These are phyloP conservation scores for Ictalurus punctatus DNA, from an alignment of 2,113 vertebrate species.

Conservation along the genomic window DNA sequence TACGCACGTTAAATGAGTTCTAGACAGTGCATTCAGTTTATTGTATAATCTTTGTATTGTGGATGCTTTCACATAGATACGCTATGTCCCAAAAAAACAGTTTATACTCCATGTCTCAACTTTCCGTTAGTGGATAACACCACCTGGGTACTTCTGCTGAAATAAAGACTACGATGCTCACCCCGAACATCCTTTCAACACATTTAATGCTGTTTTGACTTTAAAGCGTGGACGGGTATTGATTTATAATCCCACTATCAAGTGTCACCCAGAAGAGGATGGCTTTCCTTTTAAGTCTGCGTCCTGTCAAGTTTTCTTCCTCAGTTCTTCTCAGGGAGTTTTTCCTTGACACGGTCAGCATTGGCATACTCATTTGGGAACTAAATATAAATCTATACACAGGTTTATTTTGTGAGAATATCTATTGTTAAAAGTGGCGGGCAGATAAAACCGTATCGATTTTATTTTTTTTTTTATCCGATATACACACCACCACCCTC, in stretches of 20 bases:
- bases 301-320: neutral
- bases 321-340: neutral
- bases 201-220: neutral
- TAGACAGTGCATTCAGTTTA: neutral
- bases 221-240: neutral
- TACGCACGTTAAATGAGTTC: neutral
- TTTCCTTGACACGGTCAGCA: neutral
- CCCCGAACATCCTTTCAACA: neutral
- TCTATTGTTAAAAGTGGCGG: neutral
- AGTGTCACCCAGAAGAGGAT: neutral
- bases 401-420: neutral
- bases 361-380: neutral
- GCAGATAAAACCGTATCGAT: neutral
- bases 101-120: neutral
- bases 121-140: neutral
- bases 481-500: constrained; percentile 32
- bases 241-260: neutral
- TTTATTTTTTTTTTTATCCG: neutral
- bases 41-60: neutral
- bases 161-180: neutral
- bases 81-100: neutral
- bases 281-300: neutral
- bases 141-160: neutral
- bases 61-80: neutral
- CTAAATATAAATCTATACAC: neutral